phyloP scores from a whole-genome alignment of 2,113 vertebrate genomes.

The Marcusenius ussheri region DNA sequence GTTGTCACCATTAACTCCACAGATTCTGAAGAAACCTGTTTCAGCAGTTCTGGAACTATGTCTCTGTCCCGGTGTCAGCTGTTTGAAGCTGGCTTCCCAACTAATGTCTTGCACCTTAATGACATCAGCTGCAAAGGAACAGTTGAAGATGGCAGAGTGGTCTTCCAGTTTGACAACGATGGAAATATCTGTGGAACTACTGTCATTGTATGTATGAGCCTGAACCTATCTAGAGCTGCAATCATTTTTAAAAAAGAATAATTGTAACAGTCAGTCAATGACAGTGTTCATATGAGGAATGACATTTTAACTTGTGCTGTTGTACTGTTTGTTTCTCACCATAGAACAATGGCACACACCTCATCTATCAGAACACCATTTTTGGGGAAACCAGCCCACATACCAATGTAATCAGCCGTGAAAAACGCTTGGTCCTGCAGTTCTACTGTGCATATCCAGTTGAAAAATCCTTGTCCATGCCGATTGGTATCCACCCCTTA shows the following conservation, averaged over 20 bases:
- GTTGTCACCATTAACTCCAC: neutral
- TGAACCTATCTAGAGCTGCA: neutral
- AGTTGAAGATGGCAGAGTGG: constrained; percentile 38
- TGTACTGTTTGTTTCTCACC: neutral
- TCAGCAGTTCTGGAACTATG: constrained; percentile 39
- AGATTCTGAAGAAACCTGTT: constrained; percentile 46
- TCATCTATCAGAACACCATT: constrained; percentile 29
- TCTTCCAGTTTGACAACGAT: constrained; percentile 49
- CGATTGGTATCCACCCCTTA: constrained; percentile 41
- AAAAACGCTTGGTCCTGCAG: constrained; percentile 27
- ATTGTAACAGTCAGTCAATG: neutral
- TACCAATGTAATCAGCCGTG: constrained; percentile 24
- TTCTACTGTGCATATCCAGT: constrained; percentile 42
- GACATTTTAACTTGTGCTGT: neutral
- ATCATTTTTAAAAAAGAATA: neutral
- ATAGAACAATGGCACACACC: constrained; percentile 32
- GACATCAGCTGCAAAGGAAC: constrained; percentile 46
- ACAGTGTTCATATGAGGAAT: neutral
- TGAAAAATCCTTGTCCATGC: constrained; percentile 33
- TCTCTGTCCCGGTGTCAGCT: constrained; percentile 57
- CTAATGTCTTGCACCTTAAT: constrained; percentile 40
- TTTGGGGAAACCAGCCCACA: constrained; percentile 13
- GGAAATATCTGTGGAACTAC: constrained; percentile 45
- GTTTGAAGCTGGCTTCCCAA: constrained; percentile 51
- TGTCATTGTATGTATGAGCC: constrained; percentile 37